These are phyloP conservation scores for Podargus strigoides DNA, from an alignment of 2,797 vertebrate genomes.

Conservation along the genomic window DNA sequence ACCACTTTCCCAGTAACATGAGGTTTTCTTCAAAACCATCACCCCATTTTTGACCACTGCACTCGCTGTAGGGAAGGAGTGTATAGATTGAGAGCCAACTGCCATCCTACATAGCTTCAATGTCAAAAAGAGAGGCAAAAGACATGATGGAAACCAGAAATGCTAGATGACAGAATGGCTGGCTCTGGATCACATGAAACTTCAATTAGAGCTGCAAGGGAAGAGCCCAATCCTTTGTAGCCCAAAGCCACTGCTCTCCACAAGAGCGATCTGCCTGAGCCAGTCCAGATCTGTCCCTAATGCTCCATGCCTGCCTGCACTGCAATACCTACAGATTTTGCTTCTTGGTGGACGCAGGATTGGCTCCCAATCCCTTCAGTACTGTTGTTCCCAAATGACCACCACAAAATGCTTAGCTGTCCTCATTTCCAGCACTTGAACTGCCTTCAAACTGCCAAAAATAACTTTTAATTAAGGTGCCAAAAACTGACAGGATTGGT, in stretches of 20 bases:
- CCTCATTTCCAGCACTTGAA: not conserved
- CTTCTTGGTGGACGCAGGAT: not conserved
- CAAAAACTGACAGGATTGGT: not conserved
- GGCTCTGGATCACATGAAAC: not conserved
- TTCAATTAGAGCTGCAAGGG: not conserved
- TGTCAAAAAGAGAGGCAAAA: not conserved
- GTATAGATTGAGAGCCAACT: not conserved
- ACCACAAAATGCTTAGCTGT: not conserved
- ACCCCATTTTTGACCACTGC: not conserved
- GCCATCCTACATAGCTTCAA: fast-evolving
- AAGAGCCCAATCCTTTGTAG: not conserved
- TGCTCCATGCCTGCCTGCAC: fast-evolving
- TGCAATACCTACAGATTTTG: not conserved
- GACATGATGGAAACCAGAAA: not conserved
- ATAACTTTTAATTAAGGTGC: conserved; percentile 6
- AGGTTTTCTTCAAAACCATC: not conserved
- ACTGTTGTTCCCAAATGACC: not conserved
- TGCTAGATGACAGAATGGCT: not conserved
- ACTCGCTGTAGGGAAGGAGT: not conserved
- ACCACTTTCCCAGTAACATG: not conserved
- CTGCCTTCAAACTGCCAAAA: not conserved
- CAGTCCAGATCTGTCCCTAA: not conserved
- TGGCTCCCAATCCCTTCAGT: not conserved
- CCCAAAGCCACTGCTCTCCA: not conserved
- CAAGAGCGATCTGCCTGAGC: fast-evolving